phyloP scores from a whole-genome alignment of 2,113 vertebrate species.

The Brachypteracias leptosomus region DNA sequence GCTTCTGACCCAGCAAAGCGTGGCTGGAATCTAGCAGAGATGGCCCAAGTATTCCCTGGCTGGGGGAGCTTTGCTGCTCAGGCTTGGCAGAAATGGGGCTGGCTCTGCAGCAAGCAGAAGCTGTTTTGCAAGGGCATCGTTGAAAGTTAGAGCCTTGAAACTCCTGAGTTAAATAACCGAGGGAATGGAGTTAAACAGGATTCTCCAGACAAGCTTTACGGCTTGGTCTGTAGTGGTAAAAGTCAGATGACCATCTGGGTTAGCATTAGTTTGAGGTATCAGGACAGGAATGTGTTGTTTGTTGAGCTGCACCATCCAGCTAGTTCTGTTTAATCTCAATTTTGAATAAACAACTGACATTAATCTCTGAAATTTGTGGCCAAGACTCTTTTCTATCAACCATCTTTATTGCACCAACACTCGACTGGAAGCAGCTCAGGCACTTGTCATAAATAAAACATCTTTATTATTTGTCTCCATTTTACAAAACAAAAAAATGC shows the following conservation, averaged over 20 bases:
- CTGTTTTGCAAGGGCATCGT: neutral
- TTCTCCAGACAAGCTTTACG: neutral
- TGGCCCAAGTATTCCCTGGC: fast-evolving
- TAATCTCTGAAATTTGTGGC: neutral
- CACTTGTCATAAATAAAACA: slow-evolving; percentile 71
- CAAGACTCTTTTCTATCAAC: neutral
- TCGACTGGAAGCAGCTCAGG: slow-evolving; percentile 52
- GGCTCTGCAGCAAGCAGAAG: neutral
- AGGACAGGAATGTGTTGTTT: neutral
- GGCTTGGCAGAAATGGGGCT: no score
- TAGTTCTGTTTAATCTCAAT: neutral
- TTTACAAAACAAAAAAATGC: slow-evolving; percentile 20
- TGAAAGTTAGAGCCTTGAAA: neutral
- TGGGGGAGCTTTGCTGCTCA: neutral
- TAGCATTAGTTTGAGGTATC: neutral
- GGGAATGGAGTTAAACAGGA: neutral
- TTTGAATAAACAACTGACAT: neutral
- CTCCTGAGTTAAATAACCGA: neutral
- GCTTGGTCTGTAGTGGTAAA: neutral
- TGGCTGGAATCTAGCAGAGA: neutral
- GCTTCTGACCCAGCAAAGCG: neutral
- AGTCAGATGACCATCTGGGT: neutral
- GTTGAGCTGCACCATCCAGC: neutral
- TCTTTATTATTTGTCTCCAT: slow-evolving; percentile 69
- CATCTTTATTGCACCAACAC: slow-evolving; percentile 4